Evolutionary conservation across 2,113 vertebrate species (phyloP), one percentile per base, ranked within the genome.

Genomic region (Protomyctophum bolini): DNA sequence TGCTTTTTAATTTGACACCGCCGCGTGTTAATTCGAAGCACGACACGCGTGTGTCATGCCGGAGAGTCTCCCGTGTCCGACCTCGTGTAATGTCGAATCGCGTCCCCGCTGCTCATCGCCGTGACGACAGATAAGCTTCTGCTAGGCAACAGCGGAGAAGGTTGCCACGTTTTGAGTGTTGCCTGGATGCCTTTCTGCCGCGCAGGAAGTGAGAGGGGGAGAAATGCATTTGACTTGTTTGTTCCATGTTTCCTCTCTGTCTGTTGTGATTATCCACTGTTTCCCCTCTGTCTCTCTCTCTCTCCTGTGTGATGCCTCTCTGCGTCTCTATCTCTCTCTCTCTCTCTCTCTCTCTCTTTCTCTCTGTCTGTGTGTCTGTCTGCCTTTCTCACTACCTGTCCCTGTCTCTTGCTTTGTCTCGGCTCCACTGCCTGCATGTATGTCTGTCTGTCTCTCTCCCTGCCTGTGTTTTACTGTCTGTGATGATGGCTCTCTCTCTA

Each of bases 71-170:
- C 77, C 81, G 79, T 79, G 87, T 90, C 82, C 58, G 86, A 91
- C 87, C 90, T 87, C 83, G 66, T 90, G 89, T 88, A 88, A 88
- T 85, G 86, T 89, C 12, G 81, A 90, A 89, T 91, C 90, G 86
- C 83, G 83, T 86, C 83, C 75, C 74, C 70, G 81, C 85, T 78
- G 78, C 87, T 91, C 86, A 78, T 79, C 29, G 81, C 72, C 73
- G 84, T 90, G 88, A 89, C 87, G 79, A 88, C 74, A 89, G 90
- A 89, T 91, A 90, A 86, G 88, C 84, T 81, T 84, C 76, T 81
- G 72, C 84, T 71, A 75, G 86, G 85, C 74, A 81, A 83, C 78
- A 41, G n/a, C 58, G 58, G 60, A 73, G 66, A 58, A 58, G 41
- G 62, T 85, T 85, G 75, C 83, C 76, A 83, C 52, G 63, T 71